A percentile compares a stretch with the other conserved stretches of the same genome.
Evolutionary conservation across 2,113 vertebrate species (phyloP).

Genomic region (Tautogolabrus adspersus): DNA sequence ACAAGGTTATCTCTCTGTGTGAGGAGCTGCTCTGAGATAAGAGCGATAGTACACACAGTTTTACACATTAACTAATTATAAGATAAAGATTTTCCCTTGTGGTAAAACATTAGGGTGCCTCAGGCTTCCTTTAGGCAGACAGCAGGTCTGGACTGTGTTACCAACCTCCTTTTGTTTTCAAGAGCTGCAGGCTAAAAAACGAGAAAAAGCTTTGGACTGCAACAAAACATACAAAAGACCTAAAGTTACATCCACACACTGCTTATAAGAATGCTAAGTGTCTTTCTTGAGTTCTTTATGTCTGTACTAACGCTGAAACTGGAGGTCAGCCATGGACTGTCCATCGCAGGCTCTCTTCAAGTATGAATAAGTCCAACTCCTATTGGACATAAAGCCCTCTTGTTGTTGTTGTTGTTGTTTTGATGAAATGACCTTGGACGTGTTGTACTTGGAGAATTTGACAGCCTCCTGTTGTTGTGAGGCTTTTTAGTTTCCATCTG

Average conservation of each 20-base stretch:
- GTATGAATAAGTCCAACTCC: constrained; percentile 13
- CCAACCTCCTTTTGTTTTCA: constrained; percentile 26
- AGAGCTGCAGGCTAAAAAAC: background rate
- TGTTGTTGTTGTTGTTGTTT: constrained; percentile 27
- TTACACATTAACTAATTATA: constrained; percentile 10
- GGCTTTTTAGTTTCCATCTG: constrained; percentile 8
- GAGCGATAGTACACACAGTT: background rate
- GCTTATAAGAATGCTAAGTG: background rate
- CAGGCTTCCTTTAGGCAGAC: constrained; percentile 43
- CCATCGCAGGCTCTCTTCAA: background rate
- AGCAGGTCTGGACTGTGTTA: constrained; percentile 27
- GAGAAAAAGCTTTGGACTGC: constrained; percentile 12
- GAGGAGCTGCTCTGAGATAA: background rate
- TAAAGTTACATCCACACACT: background rate
- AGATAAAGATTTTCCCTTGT: constrained; percentile 26
- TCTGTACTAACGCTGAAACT: constrained; percentile 5
- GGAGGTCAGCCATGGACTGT: constrained; percentile 23
- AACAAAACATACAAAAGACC: constrained; percentile 12
- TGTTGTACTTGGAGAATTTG: constrained; percentile 8
- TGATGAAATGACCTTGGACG: constrained; percentile 40
- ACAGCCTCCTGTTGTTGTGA: constrained; percentile 12
- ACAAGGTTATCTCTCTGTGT: background rate
- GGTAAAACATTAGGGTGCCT: constrained; percentile 31
- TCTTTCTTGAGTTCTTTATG: background rate
- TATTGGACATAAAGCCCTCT: constrained; percentile 18